A percentile compares a stretch with the other conserved stretches of the same genome.
Evolutionary conservation across 2,113 vertebrate species (phyloP).

Genomic region (Pachypanchax playfairii): DNA sequence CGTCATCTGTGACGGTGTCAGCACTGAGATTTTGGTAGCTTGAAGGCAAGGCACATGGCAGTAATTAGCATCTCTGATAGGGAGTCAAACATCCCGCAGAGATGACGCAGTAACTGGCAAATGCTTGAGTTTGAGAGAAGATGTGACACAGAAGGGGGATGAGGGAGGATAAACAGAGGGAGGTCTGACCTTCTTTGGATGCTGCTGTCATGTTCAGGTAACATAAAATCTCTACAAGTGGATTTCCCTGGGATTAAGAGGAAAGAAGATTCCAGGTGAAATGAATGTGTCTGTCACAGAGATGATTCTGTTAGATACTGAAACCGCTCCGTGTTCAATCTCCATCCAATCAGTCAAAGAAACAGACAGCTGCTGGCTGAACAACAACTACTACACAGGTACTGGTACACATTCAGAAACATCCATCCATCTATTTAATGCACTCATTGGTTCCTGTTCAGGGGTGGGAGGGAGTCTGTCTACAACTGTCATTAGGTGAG

Average conservation of each 20-base stretch:
- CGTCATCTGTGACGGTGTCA: constrained; percentile 20
- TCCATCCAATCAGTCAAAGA: background rate
- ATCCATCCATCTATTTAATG: no score
- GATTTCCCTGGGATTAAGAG: constrained; percentile 4
- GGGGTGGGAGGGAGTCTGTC: no score
- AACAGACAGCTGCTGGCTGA: background rate
- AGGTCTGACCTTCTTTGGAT: constrained; percentile 23
- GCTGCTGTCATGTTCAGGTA: background rate
- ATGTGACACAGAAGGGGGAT: background rate
- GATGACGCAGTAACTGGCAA: constrained; percentile 18
- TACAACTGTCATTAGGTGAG: no score
- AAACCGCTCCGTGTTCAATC: background rate
- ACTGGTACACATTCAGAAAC: no score
- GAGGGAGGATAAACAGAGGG: background rate
- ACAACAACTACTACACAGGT: background rate
- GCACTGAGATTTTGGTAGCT: background rate
- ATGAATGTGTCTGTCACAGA: constrained; percentile 5
- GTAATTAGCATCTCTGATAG: constrained; percentile 63
- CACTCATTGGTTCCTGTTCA: no score
- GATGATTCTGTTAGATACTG: background rate
- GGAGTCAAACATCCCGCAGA: constrained; percentile 46
- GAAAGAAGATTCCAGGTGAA: background rate
- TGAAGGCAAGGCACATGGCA: constrained; percentile 40
- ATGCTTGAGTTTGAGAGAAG: constrained; percentile 8
- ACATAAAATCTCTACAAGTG: background rate